Evolutionary conservation across 2,888 invertebrate genomes (phyloP).

Genomic region (Hyles lineata): DNA sequence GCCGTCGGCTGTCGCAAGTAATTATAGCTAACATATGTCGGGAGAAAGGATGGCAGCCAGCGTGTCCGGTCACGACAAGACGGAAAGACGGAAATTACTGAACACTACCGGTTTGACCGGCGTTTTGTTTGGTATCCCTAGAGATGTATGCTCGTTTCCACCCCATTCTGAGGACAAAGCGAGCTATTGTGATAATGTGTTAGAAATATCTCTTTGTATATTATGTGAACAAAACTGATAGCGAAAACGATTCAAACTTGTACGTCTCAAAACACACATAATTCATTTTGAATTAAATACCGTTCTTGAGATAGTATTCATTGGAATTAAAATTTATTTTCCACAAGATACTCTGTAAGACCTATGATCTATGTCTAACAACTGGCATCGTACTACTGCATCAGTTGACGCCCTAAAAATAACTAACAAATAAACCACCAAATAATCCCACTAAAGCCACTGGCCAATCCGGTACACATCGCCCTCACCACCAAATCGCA

Average conservation of each 20-base stretch:
- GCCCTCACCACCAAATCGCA: neutral
- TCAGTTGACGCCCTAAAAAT: too few species aligned
- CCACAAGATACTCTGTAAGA: too few species aligned
- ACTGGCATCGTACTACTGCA: too few species aligned
- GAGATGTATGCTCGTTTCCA: neutral
- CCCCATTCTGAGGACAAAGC: neutral
- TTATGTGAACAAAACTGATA: neutral
- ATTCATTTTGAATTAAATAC: too few species aligned
- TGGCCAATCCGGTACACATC: neutral
- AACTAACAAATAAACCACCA: too few species aligned
- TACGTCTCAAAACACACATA: too few species aligned
- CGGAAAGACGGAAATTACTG: constrained; percentile 16
- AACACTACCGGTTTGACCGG: constrained; percentile 45
- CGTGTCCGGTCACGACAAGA: neutral
- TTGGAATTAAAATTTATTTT: too few species aligned
- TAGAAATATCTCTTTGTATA: neutral
- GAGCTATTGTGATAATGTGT: neutral
- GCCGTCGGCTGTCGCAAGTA: constrained; percentile 51
- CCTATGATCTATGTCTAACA: too few species aligned
- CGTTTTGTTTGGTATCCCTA: neutral
- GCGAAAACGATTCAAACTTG: too few species aligned
- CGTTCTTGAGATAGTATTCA: too few species aligned
- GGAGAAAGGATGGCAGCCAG: constrained; percentile 8
- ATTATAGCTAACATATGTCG: constrained; percentile 52
- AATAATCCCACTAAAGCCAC: too few species aligned